These are phyloP conservation scores for Gephyroberyx darwinii DNA, from an alignment of 2,797 vertebrate species.

Conservation along the genomic window DNA sequence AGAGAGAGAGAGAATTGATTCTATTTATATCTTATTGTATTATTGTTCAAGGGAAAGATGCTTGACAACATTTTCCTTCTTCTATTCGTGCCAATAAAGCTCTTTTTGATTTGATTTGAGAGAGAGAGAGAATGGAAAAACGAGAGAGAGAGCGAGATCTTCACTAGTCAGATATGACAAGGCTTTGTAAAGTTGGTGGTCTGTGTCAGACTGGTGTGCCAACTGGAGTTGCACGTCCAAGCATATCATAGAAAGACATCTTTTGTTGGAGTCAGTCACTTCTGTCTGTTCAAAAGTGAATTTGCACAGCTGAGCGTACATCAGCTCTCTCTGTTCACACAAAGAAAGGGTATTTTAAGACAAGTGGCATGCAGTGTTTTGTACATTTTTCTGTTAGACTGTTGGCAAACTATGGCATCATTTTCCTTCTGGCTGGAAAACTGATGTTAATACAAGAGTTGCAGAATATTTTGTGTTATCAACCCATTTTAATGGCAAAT, in stretches of 20 bases:
- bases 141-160: constrained; percentile 46
- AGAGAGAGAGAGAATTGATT: constrained; percentile 34
- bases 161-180: constrained; percentile 63
- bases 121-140: constrained; percentile 41
- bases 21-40: constrained; percentile 51
- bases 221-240: constrained; percentile 58
- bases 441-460: constrained; percentile 15
- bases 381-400: constrained; percentile 39
- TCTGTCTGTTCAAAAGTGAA: constrained; percentile 36
- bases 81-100: constrained; percentile 47
- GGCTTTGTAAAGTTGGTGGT: constrained; percentile 56
- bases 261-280: constrained; percentile 57
- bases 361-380: constrained; percentile 1
- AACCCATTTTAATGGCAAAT: constrained; percentile 31
- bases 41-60: constrained; percentile 45
- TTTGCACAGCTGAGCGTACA: constrained; percentile 15
- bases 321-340: constrained; percentile 34
- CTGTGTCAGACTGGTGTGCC: constrained; percentile 60
- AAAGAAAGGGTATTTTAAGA: constrained; percentile 23
- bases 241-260: constrained; percentile 65
- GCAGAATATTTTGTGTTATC: constrained; percentile 26
- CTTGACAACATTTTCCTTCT: constrained; percentile 49
- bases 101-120: constrained; percentile 62
- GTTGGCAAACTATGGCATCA: constrained; percentile 32
- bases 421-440: constrained; percentile 39